Base-by-base conservation (phyloP, 2,888 invertebrate species). In the Chaetoderma sp. region DNA sequence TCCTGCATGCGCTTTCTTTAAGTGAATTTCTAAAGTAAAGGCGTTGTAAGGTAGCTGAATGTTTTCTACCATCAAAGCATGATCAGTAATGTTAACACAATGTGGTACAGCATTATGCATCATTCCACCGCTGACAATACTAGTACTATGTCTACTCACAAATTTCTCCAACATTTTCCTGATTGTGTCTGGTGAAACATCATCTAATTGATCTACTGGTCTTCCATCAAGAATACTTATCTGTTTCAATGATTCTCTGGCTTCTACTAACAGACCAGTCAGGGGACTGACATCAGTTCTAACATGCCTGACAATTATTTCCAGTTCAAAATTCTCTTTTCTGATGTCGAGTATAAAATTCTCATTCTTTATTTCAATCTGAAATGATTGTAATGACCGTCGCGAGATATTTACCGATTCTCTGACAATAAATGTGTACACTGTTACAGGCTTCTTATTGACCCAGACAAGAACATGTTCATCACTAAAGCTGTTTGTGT, bases 21-120 rank as follows among this genome's bases (percentile, higher is more conserved):
- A 75, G 57, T 76, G 74, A 13, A 79, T 33, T 62, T 79, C 79
- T 6, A 78, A 27, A 8, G 77, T 75, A 49, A 78, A 76, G 36
- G 68, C 65, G 3, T 56, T 32, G 1, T 42, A 18, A 3, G 75
- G 78, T 27, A 78, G 42, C 6, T 63, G 54, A 1, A 78, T 28
- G 2, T 52, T 52, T 10, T 67, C 39, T 0, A 65, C 69, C 8
- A 10, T 8, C 5, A 52, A 8, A 16, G 27, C 28, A 52, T 6
- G 21, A 13, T 27, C 52, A 27, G 10, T 52, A 18, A 52, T 27
- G 27, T 10, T 8, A 16, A 52, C 10, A 27, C 25, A 16, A n/a
- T n/a, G n/a, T n/a, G n/a, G n/a, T n/a, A n/a, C n/a, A n/a, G n/a
- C n/a, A n/a, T n/a, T n/a, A n/a, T n/a, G n/a, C n/a, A n/a, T n/a